phyloP scores from a whole-genome alignment of 2,797 vertebrate genomes.

The Tolypeutes matacus region DNA sequence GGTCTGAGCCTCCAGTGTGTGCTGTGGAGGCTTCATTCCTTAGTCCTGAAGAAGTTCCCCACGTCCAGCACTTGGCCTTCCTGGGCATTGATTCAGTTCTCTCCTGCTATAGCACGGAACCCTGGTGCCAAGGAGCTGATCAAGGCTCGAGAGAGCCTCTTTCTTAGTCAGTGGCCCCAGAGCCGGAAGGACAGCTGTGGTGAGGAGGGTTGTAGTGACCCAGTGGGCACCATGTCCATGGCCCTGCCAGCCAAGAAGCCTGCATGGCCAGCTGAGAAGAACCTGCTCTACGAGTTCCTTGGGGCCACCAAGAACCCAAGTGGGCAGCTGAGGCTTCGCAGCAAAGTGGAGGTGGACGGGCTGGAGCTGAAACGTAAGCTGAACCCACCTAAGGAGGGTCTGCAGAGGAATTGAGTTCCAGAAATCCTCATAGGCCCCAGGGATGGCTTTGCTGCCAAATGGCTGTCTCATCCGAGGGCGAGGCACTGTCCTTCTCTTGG shows the following conservation, averaged over 20 bases:
- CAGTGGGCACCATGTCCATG: conserved; percentile 16
- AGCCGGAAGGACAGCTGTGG: conserved; percentile 67
- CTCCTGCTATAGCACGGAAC: conserved; percentile 61
- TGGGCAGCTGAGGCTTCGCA: conserved; percentile 69
- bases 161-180: conserved; percentile 72
- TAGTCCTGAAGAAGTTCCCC: background rate
- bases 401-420: background rate
- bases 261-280: conserved; percentile 68
- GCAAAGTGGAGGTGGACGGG: conserved; percentile 75
- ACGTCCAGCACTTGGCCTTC: background rate
- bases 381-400: background rate
- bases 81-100: conserved; percentile 44
- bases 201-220: conserved; percentile 65
- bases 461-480: background rate
- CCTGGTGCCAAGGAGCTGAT: conserved; percentile 62
- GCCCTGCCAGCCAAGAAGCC: conserved; percentile 74
- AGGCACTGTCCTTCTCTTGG: background rate
- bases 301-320: conserved; percentile 74
- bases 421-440: rapidly evolving
- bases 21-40: background rate
- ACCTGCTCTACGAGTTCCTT: conserved; percentile 79
- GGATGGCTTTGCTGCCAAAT: background rate
- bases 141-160: conserved; percentile 68
- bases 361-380: conserved; percentile 77
- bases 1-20: background rate